phyloP scores from a whole-genome alignment of 1,140 invertebrate genomes.

The Drosophila fuyamai region DNA sequence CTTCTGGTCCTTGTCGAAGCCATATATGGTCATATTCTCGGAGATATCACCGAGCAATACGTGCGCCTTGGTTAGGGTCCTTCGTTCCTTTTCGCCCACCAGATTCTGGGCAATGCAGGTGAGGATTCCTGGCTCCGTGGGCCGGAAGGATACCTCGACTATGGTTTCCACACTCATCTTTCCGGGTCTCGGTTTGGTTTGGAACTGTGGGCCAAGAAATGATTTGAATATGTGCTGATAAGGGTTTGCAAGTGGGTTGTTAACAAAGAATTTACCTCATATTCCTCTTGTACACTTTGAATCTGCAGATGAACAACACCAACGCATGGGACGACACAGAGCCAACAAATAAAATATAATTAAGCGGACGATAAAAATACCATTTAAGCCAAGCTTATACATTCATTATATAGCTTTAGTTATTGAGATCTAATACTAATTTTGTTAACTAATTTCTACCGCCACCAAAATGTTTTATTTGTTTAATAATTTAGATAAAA shows the following conservation, averaged over 20 bases:
- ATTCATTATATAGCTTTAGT: too few species aligned
- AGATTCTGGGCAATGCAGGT: conserved; percentile 76
- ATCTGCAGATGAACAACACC: conserved; percentile 8
- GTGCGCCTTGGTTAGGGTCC: conserved; percentile 37
- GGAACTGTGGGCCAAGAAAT: conserved; percentile 31
- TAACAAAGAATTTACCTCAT: conserved; percentile 13
- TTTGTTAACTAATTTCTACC: too few species aligned
- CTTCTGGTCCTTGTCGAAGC: conserved; percentile 58
- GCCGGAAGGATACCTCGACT: conserved; percentile 66
- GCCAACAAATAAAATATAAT: background rate
- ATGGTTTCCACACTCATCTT: conserved; percentile 53
- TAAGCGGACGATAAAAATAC: conserved; percentile 10
- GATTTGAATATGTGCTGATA: too few species aligned
- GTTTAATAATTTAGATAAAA: too few species aligned
- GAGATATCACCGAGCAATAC: conserved; percentile 68
- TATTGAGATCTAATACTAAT: background rate
- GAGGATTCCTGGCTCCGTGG: conserved; percentile 76
- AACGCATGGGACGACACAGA: conserved; percentile 21
- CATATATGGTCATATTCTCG: conserved; percentile 66
- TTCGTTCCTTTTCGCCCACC: conserved; percentile 26
- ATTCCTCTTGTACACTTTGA: background rate
- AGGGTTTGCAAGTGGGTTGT: background rate
- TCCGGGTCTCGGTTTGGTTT: conserved; percentile 47
- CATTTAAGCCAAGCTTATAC: too few species aligned
- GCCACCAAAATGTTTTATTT: too few species aligned